Evolutionary conservation across 2,888 invertebrate species (phyloP).

Genomic region (Entomobrya proxima): DNA sequence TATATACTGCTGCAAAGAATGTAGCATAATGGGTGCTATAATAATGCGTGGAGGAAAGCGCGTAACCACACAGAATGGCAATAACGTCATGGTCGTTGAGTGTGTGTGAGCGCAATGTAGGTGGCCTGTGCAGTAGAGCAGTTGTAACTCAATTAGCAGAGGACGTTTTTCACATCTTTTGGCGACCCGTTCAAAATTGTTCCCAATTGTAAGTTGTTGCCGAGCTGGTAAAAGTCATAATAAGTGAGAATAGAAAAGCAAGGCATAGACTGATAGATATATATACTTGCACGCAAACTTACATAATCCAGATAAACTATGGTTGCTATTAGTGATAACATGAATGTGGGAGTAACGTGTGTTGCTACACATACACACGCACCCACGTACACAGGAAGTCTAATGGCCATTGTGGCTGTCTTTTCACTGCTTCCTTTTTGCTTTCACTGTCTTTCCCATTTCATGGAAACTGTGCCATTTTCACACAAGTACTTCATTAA

Average conservation of each 20-base stretch:
- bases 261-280: not conserved
- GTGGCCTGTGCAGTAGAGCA: not conserved
- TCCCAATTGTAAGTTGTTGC: slow-evolving; percentile 19
- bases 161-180: not conserved
- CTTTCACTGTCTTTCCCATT: not conserved
- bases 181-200: not conserved
- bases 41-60: not conserved
- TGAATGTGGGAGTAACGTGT: not conserved
- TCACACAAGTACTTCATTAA: slow-evolving; percentile 26
- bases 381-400: slow-evolving; percentile 12
- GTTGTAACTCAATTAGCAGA: slow-evolving; percentile 1
- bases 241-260: slow-evolving; percentile 1
- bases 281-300: not conserved
- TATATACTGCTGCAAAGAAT: too few relatives aligned
- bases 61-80: not conserved
- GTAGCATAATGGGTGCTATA: not conserved
- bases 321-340: not conserved
- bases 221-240: slow-evolving; percentile 1
- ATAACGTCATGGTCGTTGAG: not conserved
- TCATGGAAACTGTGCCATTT: not conserved
- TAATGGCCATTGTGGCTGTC: slow-evolving; percentile 9
- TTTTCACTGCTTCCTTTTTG: not conserved
- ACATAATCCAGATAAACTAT: slow-evolving; percentile 9
- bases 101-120: not conserved
- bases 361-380: not conserved